Evolutionary conservation across 2,113 vertebrate species (phyloP), one percentile per base, ranked within the genome.

Genomic region (Ceratotherium simum): DNA sequence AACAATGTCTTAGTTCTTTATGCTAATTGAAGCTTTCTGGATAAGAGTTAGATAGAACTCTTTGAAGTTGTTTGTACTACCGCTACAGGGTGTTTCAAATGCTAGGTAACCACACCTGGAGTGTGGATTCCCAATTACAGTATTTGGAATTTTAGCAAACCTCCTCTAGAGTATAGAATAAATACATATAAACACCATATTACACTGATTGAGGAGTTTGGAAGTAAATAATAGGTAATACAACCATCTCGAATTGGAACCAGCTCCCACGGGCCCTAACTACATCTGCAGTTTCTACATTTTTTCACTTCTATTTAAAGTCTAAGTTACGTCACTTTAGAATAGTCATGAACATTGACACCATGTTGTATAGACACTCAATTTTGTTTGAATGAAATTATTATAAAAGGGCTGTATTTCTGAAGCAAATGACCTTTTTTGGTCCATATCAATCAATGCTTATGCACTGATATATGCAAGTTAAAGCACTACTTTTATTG

Each of bases 271-370:
- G 8, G 5, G 29, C 17, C 42, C 25, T 54, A 51, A n/a, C 23
- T 85, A 42, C 23, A 7, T 82, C 27, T 54, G 3, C 12, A 76
- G 5, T 3, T 36, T 70, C 48, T 42, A 31, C 1, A 8, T 42
- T 54, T 14, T 75, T 60, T 56, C 11, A 51, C 18, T 95, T 36
- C 13, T 46, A 39, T 56, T 64, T 64, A 62, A 36, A 18, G 2
- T 48, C 18, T 10, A 70, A 75, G 39, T 82, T 8, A 23, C 9
- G 20, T 65, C 36, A 46, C 21, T 60, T n/a, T 91, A 54, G 25
- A 62, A 16, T 11, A 67, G 25, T 3, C 48, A 5, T 1, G 4
- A 75, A 62, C 12, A 29, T n/a, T 2, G n/a, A 2, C 2, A 16
- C 11, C 23, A n/a, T 14, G 21, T 39, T 92, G 29, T 5, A 27